Evolutionary conservation across 2,888 invertebrate species (phyloP).

Genomic region (Creontiades dilutus): DNA sequence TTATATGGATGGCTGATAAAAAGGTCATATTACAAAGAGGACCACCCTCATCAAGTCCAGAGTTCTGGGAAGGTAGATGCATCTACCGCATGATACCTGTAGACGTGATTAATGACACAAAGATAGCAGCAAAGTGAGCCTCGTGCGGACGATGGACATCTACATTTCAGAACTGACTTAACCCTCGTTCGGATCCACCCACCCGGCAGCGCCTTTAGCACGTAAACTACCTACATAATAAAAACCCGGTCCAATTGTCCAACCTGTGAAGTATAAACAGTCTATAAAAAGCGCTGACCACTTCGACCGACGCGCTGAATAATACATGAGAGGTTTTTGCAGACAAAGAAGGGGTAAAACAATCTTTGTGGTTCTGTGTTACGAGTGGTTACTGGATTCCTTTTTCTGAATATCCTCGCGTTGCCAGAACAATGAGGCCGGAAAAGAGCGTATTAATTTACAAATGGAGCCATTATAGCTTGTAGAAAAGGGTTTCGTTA

Average conservation of each 20-base stretch:
- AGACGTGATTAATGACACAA: not conserved
- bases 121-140: constrained; percentile 7
- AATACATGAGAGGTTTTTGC: constrained; percentile 61
- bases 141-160: constrained; percentile 35
- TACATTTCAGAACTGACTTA: constrained; percentile 50
- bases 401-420: not conserved
- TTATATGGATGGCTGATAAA: too few relatives aligned
- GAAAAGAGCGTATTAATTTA: not conserved
- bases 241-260: constrained; percentile 66
- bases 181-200: constrained; percentile 18
- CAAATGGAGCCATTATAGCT: not conserved
- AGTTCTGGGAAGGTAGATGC: not conserved
- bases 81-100: constrained; percentile 14
- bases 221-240: constrained; percentile 48
- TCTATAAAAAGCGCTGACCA: constrained; percentile 69
- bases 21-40: not conserved
- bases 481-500: not conserved
- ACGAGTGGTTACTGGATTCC: constrained; percentile 32
- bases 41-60: constrained; percentile 9
- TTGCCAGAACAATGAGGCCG: not conserved
- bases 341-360: constrained; percentile 48
- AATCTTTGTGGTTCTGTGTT: constrained; percentile 51
- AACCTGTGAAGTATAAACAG: constrained; percentile 71
- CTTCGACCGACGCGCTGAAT: constrained; percentile 60
- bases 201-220: not conserved